phyloP scores from a whole-genome alignment of 2,888 invertebrate genomes.

The Drosophila nr. medialis region DNA sequence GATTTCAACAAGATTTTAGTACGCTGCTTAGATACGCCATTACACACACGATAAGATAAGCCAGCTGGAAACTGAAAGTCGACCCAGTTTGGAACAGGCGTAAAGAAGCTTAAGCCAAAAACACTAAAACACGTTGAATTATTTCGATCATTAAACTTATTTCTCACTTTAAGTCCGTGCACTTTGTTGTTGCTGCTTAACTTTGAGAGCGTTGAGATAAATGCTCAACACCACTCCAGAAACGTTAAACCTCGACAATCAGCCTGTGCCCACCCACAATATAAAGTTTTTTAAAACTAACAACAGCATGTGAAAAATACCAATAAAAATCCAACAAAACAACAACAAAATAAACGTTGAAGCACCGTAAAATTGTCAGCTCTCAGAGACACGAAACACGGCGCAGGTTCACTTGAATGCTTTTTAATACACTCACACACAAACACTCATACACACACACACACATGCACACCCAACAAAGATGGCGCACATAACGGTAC shows the following conservation, averaged over 20 bases:
- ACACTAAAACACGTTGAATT: slow-evolving; percentile 57
- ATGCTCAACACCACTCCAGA: slow-evolving; percentile 55
- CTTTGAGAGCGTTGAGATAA: slow-evolving; percentile 59
- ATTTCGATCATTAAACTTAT: slow-evolving; percentile 75
- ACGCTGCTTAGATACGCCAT: slow-evolving; percentile 7
- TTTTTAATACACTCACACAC: slow-evolving; percentile 68
- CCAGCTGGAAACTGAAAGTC: slow-evolving; percentile 47
- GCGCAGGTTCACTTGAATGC: slow-evolving; percentile 62
- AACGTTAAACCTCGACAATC: slow-evolving; percentile 69
- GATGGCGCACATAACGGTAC: slow-evolving; percentile 46
- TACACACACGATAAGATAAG: not conserved
- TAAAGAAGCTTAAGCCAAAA: slow-evolving; percentile 50
- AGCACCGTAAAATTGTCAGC: slow-evolving; percentile 69
- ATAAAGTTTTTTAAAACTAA: slow-evolving; percentile 71
- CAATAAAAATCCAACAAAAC: slow-evolving; percentile 64
- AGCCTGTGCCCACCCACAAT: slow-evolving; percentile 27
- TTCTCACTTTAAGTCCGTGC: slow-evolving; percentile 66
- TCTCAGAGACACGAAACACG: slow-evolving; percentile 57
- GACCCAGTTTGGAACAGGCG: slow-evolving; percentile 33
- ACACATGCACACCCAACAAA: slow-evolving; percentile 5
- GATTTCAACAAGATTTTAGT: not conserved
- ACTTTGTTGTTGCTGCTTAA: slow-evolving; percentile 38
- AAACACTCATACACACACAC: slow-evolving; percentile 22
- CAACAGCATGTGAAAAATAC: slow-evolving; percentile 40
- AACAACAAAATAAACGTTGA: slow-evolving; percentile 60